These are phyloP conservation scores for Gasterosteus aculeatus DNA, from an alignment of 2,113 vertebrate genomes.

Conservation along the genomic window DNA sequence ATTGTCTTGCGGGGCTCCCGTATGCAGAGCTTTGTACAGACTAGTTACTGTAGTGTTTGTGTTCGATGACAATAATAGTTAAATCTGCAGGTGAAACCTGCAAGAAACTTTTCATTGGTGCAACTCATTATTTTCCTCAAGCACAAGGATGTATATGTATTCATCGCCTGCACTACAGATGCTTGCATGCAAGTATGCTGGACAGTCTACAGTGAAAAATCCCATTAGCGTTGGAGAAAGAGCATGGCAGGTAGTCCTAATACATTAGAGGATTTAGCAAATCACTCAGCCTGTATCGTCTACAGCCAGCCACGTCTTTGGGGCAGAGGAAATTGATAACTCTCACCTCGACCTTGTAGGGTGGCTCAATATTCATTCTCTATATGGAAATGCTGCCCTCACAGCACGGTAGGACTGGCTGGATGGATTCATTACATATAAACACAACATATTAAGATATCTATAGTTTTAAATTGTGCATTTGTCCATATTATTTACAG, in stretches of 20 bases:
- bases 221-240: slow-evolving; percentile 53
- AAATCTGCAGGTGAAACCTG: no score
- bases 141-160: not conserved
- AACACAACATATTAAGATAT: no score
- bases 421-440: no score
- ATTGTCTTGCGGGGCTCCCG: not conserved
- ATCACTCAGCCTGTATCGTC: slow-evolving; percentile 40
- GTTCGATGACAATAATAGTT: not conserved
- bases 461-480: not conserved
- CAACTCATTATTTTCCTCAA: not conserved
- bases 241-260: slow-evolving; percentile 49
- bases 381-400: slow-evolving; percentile 6
- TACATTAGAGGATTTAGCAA: slow-evolving; percentile 58
- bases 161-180: no score
- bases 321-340: slow-evolving; percentile 24
- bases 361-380: slow-evolving; percentile 29
- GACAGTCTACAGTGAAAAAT: slow-evolving; percentile 58
- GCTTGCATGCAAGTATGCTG: slow-evolving; percentile 36
- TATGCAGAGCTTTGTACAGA: not conserved
- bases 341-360: slow-evolving; percentile 7
- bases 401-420: not conserved
- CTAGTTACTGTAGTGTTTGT: not conserved
- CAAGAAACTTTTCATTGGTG: not conserved
- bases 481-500: not conserved
- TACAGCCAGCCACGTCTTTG: slow-evolving; percentile 16